Conservation (phyloP, 2,888 invertebrate species). For the Theodoxus fluviatilis region DNA sequence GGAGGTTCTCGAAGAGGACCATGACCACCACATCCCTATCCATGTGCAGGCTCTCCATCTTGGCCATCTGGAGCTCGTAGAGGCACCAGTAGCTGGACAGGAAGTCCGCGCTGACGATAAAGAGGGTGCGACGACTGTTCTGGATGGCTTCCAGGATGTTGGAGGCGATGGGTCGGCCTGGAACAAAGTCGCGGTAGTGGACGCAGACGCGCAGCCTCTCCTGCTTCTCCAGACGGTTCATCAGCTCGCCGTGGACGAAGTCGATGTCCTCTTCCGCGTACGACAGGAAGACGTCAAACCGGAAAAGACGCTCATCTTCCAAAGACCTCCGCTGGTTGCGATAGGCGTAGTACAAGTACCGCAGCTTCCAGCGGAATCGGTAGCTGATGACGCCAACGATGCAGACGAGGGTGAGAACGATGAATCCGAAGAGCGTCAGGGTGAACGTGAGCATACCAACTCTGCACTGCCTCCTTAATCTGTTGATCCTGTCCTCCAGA, state of each 20-base stretch:
- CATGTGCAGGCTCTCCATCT: conserved; percentile 26
- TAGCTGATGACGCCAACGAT: no score
- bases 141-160: conserved; percentile 28
- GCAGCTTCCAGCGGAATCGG: no score
- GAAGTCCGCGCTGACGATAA: not conserved
- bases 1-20: conserved; percentile 29
- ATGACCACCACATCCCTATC: conserved; percentile 29
- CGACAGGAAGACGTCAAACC: conserved; percentile 26
- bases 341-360: no score
- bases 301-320: no score
- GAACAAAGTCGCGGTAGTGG: conserved; percentile 28
- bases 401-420: no score
- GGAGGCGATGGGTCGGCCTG: conserved; percentile 22
- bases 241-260: conserved; percentile 22
- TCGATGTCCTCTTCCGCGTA: conserved; percentile 24
- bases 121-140: conserved; percentile 26
- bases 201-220: conserved; percentile 20
- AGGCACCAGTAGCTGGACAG: not conserved
- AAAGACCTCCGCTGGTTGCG: no score
- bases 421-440: no score
- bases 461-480: no score
- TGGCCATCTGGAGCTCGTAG: conserved; percentile 27
- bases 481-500: no score
- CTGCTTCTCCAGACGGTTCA: conserved; percentile 20
- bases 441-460: no score